These are phyloP conservation scores for Anthopleura sola DNA, from an alignment of 64 coral and sea anemone species.

Conservation along the genomic window DNA sequence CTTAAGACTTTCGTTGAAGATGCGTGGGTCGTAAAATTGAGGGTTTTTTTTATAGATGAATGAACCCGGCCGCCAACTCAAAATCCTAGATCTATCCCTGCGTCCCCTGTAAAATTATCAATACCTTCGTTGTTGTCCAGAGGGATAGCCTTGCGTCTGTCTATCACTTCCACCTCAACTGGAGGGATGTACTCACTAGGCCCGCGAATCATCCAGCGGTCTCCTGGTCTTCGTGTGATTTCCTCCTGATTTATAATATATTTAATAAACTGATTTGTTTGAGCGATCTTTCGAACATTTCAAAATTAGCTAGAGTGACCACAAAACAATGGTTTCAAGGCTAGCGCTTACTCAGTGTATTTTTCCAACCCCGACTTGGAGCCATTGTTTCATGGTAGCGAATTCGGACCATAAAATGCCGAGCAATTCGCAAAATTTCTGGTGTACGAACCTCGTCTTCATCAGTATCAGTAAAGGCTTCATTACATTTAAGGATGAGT, in stretches of 20 bases:
- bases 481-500: conserved; percentile 90
- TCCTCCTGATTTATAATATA: conserved; percentile 48
- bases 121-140: conserved; percentile 89
- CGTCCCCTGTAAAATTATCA: neutral
- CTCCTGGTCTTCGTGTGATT: conserved; percentile 67
- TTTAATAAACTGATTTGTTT: neutral
- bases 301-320: too few species aligned
- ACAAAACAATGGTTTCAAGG: too few species aligned
- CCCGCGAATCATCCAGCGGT: conserved; percentile 98
- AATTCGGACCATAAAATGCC: too few species aligned
- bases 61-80: neutral
- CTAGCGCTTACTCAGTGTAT: too few species aligned
- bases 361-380: too few species aligned
- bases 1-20: too few species aligned
- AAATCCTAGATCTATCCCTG: neutral
- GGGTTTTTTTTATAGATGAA: too few species aligned
- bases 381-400: too few species aligned
- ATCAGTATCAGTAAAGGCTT: conserved; percentile 76
- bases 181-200: conserved; percentile 95
- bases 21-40: too few species aligned
- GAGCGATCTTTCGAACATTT: too few species aligned
- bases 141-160: conserved; percentile 84
- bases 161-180: conserved; percentile 88
- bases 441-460: conserved; percentile 16
- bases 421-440: neutral